Base-by-base conservation (phyloP, 2,113 vertebrate species). In the Scatophagus argus region DNA sequence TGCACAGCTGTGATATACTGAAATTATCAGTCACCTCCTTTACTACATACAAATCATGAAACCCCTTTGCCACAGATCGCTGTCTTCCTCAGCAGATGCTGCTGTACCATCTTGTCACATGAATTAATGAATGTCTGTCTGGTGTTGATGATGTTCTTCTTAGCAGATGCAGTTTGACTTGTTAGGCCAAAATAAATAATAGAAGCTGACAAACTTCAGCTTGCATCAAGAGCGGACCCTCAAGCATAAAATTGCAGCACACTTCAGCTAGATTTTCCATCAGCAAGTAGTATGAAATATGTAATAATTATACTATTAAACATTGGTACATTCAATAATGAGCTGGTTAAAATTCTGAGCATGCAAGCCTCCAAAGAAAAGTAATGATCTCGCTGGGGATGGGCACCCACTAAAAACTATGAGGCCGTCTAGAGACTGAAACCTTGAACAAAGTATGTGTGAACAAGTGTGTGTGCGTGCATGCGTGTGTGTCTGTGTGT, bases 161-260 rank as follows among this genome's bases (percentile, higher is more conserved):
- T 81, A 62, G 71, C 90, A 88, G 84, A 89, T 87, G 88, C 80
- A 81, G 66, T 84, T 90, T 85, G 84, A 91, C 87, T 90, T 78
- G 87, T 88, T 88, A 81, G 85, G 82, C 81, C 83, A 65, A 86
- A 89, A 91, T 88, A 84, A 90, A 89, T 84, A 92, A 91, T 84
- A 86, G 65, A 90, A 85, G 85, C 71, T 89, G 89, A 92, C 88
- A 92, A 93, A 92, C 72, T 82, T 79, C 83, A 86, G 76, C 87
- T 82, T 84, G 60, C 71, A 76, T 91, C 88, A 89, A 85, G 62
- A 87, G 62, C 29, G 54, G 74, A 82, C 82, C 77, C 78, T 88
- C 56, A 67, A 89, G 86, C 87, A 74, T 73, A 84, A 89, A 88
- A 76, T 74, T 83, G 72, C 64, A 60, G 74, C 81, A 74, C 69